Percentiles rank a stretch among this genome's conserved stretches.
phyloP scores from a whole-genome alignment of 2,888 invertebrate species.

The Stenchaetothrips biformis region DNA sequence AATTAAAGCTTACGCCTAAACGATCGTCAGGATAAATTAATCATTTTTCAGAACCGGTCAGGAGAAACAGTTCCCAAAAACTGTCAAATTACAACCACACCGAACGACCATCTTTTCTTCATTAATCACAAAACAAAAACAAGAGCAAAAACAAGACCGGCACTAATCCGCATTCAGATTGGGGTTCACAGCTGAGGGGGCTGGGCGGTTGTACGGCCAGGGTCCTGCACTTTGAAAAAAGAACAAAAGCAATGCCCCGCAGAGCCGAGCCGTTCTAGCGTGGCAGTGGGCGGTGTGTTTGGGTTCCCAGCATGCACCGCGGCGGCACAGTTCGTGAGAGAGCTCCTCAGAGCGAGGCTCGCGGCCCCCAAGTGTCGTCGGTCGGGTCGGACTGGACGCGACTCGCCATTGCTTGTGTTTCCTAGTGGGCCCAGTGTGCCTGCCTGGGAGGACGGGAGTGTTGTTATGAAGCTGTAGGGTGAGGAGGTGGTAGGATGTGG shows the following conservation, averaged over 20 bases:
- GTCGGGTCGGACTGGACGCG: not conserved
- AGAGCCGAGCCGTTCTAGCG: not conserved
- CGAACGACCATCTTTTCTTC: not conserved
- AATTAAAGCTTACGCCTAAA: too few relatives aligned
- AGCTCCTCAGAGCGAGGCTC: not conserved
- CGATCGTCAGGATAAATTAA: too few relatives aligned
- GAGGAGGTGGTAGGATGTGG: not conserved
- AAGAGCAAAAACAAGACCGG: not conserved
- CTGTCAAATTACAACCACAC: not conserved
- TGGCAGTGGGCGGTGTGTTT: not conserved
- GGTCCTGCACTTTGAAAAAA: not conserved
- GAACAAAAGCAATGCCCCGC: not conserved
- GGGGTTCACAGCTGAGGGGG: not conserved
- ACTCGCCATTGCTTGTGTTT: conserved; percentile 5
- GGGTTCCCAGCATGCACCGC: not conserved
- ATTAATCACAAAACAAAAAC: not conserved
- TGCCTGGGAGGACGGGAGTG: not conserved
- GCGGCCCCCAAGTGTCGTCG: not conserved
- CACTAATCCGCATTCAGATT: not conserved
- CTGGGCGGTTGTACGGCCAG: not conserved
- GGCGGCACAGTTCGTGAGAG: not conserved
- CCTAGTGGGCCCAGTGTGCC: not conserved
- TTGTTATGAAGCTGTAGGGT: not conserved
- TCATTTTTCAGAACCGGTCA: too few relatives aligned
- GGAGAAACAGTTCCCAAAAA: not conserved